These are phyloP conservation scores for Thalpophila matura DNA, from an alignment of 2,888 invertebrate species.

Conservation along the genomic window DNA sequence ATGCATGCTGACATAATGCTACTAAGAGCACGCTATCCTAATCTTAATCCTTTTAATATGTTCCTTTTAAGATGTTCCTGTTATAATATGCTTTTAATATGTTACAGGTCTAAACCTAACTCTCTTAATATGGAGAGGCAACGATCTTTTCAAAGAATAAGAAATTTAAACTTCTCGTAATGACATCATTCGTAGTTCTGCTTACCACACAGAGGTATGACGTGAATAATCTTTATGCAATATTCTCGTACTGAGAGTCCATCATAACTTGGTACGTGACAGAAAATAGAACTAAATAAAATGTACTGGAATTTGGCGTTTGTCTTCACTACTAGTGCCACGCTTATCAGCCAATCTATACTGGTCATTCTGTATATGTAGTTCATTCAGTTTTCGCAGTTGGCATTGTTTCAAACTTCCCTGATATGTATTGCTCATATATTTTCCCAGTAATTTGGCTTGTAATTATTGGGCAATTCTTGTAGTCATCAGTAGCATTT, in stretches of 20 bases:
- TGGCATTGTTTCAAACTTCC: constrained; percentile 49
- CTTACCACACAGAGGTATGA: constrained; percentile 17
- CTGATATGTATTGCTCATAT: constrained; percentile 39
- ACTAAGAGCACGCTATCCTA: too few species aligned
- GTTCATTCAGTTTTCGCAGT: constrained; percentile 42
- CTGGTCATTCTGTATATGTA: constrained; percentile 4
- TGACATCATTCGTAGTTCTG: constrained; percentile 17
- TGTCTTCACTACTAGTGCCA: constrained; percentile 16
- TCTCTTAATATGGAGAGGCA: too few species aligned
- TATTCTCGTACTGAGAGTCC: neutral
- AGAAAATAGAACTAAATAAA: constrained; percentile 13
- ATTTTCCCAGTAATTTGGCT: constrained; percentile 44
- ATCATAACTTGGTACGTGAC: constrained; percentile 1
- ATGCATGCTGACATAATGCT: too few species aligned
- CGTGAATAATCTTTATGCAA: constrained; percentile 30
- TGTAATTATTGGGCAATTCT: constrained; percentile 38
- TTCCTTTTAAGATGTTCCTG: too few species aligned
- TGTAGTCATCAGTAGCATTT: constrained; percentile 5
- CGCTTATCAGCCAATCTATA: constrained; percentile 8
- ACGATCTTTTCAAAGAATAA: neutral
- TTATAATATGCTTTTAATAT: too few species aligned
- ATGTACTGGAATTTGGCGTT: neutral
- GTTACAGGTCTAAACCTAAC: too few species aligned
- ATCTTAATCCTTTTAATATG: too few species aligned
- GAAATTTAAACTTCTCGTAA: neutral